These are phyloP conservation scores for Sparidentex hasta DNA, from an alignment of 2,797 vertebrate species.

Conservation along the genomic window DNA sequence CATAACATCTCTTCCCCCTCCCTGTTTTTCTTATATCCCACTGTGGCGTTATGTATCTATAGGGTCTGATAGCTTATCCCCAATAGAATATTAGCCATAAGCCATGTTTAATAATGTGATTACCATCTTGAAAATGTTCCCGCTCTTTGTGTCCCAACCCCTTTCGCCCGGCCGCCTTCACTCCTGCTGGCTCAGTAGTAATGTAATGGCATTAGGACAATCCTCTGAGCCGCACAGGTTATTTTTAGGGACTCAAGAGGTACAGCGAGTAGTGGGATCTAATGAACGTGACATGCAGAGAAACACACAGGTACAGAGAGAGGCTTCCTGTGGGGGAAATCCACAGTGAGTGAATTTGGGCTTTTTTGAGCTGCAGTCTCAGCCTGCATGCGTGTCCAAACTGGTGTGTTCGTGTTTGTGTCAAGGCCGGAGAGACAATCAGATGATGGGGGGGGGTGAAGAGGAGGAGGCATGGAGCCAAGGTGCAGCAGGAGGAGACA, in stretches of 20 bases:
- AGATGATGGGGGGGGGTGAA: background rate
- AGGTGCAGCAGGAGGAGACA: slow-evolving; percentile 60
- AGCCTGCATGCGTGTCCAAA: slow-evolving; percentile 43
- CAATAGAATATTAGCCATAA: slow-evolving; percentile 56
- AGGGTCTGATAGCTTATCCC: slow-evolving; percentile 3
- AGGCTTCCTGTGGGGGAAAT: background rate
- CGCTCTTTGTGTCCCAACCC: slow-evolving; percentile 20
- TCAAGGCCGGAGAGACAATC: slow-evolving; percentile 35
- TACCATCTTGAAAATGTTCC: slow-evolving; percentile 43
- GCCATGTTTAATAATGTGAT: slow-evolving; percentile 61
- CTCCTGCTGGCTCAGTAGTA: slow-evolving; percentile 74
- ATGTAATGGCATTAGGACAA: slow-evolving; percentile 82
- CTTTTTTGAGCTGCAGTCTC: background rate
- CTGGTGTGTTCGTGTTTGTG: slow-evolving; percentile 55
- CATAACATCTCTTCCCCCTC: slow-evolving; percentile 1
- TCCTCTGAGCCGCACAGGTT: slow-evolving; percentile 75
- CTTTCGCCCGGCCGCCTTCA: background rate
- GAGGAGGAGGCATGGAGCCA: slow-evolving; percentile 57
- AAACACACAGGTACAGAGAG: background rate
- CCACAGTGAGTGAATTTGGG: background rate
- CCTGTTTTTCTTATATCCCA: background rate
- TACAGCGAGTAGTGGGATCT: slow-evolving; percentile 44
- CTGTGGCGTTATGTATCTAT: background rate
- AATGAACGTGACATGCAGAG: slow-evolving; percentile 47
- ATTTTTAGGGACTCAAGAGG: slow-evolving; percentile 74